phyloP scores from a whole-genome alignment of 2,113 vertebrate species.

The Macrotus californicus region DNA sequence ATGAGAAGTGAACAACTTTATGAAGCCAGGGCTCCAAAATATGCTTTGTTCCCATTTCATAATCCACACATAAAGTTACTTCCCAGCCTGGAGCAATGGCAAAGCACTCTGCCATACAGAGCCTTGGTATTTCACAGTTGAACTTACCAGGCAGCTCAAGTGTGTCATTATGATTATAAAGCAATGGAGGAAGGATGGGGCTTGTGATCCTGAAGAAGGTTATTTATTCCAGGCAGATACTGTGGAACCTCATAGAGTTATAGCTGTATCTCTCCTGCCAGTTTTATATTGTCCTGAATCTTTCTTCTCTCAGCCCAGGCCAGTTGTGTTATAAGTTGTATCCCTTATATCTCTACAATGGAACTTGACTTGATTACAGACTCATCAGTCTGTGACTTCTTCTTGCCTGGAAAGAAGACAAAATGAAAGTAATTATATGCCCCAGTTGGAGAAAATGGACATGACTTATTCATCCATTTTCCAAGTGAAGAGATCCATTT shows the following conservation, averaged over 20 bases:
- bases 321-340: neutral
- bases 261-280: constrained; percentile 49
- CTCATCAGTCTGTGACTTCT: constrained; percentile 24
- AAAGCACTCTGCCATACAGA: neutral
- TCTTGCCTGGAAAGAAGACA: neutral
- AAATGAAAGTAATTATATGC: neutral
- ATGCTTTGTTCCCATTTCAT: neutral
- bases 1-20: neutral
- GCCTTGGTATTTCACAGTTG: neutral
- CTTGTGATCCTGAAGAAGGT: neutral
- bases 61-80: neutral
- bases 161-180: constrained; percentile 31
- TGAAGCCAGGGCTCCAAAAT: neutral
- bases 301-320: neutral
- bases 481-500: neutral
- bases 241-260: constrained; percentile 50
- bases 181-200: constrained; percentile 35
- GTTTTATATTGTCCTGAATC: constrained; percentile 29
- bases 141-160: constrained; percentile 17
- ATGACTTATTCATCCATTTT: neutral
- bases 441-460: neutral
- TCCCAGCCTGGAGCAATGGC: neutral
- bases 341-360: constrained; percentile 43
- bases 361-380: constrained; percentile 36
- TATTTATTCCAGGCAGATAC: neutral